These are phyloP conservation scores for Gracilinanus agilis DNA, from an alignment of 2,113 vertebrate genomes.

Conservation along the genomic window DNA sequence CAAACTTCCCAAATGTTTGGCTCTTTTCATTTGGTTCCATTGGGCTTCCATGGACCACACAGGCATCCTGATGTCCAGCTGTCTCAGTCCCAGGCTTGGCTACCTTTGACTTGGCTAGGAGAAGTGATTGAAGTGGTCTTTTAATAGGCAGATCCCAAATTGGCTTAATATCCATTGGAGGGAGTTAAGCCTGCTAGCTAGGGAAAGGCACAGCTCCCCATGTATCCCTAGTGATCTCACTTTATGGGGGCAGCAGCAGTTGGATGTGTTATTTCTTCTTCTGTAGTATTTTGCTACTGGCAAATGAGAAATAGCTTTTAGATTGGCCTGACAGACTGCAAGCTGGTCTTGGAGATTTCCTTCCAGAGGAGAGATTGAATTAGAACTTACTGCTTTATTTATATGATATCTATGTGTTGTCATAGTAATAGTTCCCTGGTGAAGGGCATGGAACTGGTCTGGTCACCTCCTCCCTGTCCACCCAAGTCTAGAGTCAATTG, in stretches of 20 bases:
- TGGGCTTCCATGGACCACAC: background rate
- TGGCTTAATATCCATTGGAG: background rate
- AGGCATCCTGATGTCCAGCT: slow-evolving; percentile 10
- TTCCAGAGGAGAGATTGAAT: background rate
- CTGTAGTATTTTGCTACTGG: background rate
- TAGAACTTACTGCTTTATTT: slow-evolving; percentile 17
- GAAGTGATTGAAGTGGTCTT: slow-evolving; percentile 10
- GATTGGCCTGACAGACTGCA: background rate
- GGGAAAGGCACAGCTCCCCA: background rate
- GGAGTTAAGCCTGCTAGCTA: background rate
- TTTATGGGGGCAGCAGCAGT: background rate
- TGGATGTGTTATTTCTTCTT: background rate
- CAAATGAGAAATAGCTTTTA: background rate
- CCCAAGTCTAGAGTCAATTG: slow-evolving; percentile 16
- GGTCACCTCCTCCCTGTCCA: background rate
- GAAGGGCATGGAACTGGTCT: slow-evolving; percentile 41
- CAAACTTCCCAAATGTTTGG: background rate
- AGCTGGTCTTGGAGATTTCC: background rate
- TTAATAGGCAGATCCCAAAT: background rate
- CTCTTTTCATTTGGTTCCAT: background rate
- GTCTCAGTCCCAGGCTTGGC: slow-evolving; percentile 21
- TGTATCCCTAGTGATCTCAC: background rate
- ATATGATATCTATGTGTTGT: background rate
- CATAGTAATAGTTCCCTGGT: slow-evolving; percentile 15
- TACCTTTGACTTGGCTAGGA: background rate